Conservation (phyloP, 2,888 invertebrate genomes). For the Sericinus montela region DNA sequence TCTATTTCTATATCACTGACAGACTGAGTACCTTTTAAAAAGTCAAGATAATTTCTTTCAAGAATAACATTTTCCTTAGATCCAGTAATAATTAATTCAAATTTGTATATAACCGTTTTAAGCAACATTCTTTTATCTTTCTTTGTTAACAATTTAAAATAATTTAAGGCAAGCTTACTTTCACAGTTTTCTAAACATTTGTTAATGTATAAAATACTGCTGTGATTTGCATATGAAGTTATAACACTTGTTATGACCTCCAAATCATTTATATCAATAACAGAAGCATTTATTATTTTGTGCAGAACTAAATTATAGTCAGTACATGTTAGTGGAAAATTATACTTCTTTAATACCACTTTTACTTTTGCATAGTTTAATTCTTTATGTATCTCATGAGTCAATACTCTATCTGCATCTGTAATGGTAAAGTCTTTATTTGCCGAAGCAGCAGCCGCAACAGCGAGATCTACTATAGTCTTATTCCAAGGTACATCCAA, state of each 20-base stretch:
- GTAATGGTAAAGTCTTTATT: constrained; percentile 59
- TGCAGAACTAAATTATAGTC: constrained; percentile 61
- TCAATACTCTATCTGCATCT: constrained; percentile 50
- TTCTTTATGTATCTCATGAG: constrained; percentile 64
- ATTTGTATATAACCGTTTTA: constrained; percentile 54
- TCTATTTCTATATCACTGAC: constrained; percentile 44
- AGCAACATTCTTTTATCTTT: constrained; percentile 49
- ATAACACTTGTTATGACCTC: constrained; percentile 53
- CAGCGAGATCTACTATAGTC: constrained; percentile 50
- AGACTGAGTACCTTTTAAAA: constrained; percentile 58
- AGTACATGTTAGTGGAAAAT: constrained; percentile 58
- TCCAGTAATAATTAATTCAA: constrained; percentile 58
- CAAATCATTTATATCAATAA: constrained; percentile 56
- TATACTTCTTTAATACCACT: constrained; percentile 68
- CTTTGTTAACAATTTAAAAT: constrained; percentile 45
- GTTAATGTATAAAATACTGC: constrained; percentile 54
- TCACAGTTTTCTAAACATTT: constrained; percentile 61
- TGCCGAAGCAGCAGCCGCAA: constrained; percentile 49
- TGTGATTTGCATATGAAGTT: constrained; percentile 48
- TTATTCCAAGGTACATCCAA: constrained; percentile 68
- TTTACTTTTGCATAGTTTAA: constrained; percentile 65
- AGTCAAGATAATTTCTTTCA: constrained; percentile 69
- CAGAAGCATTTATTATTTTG: constrained; percentile 49
- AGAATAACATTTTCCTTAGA: constrained; percentile 34
- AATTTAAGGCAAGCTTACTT: constrained; percentile 54